Conservation (phyloP, 2,113 vertebrate genomes). For the Brachyhypopomus occidentalis region DNA sequence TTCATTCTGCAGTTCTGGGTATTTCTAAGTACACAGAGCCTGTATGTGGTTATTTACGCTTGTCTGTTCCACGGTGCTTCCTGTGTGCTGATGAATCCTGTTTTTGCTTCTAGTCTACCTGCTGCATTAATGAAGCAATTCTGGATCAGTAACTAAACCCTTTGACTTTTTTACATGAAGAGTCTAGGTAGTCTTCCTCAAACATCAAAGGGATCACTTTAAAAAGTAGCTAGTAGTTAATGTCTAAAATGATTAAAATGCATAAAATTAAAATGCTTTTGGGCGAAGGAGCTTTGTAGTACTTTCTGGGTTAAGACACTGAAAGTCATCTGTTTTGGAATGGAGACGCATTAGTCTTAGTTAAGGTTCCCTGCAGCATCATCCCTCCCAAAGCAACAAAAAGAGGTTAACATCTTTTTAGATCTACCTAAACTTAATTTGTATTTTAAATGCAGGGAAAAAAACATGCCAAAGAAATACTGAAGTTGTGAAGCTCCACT, state of each 20-base stretch:
- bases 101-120: background rate
- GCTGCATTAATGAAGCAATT: background rate
- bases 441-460: background rate
- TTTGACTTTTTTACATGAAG: background rate
- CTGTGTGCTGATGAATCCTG: background rate
- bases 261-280: background rate
- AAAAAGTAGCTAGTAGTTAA: background rate
- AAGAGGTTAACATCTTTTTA: background rate
- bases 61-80: background rate
- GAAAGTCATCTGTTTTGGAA: constrained; percentile 13
- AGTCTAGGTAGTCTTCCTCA: background rate
- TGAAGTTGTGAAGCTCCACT: constrained; percentile 19
- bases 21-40: no score
- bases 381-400: constrained; percentile 2
- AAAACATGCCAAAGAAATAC: constrained; percentile 12
- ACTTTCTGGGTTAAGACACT: constrained; percentile 1
- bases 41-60: background rate
- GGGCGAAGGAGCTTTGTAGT: background rate
- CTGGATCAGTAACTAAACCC: background rate
- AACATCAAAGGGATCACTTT: background rate
- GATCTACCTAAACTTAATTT: constrained; percentile 22
- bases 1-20: no score
- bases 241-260: background rate
- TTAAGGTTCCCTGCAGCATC: constrained; percentile 20
- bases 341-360: constrained; percentile 21